Evolutionary conservation across 1,140 invertebrate genomes (phyloP).

Genomic region (Pollicipes pollicipes): DNA sequence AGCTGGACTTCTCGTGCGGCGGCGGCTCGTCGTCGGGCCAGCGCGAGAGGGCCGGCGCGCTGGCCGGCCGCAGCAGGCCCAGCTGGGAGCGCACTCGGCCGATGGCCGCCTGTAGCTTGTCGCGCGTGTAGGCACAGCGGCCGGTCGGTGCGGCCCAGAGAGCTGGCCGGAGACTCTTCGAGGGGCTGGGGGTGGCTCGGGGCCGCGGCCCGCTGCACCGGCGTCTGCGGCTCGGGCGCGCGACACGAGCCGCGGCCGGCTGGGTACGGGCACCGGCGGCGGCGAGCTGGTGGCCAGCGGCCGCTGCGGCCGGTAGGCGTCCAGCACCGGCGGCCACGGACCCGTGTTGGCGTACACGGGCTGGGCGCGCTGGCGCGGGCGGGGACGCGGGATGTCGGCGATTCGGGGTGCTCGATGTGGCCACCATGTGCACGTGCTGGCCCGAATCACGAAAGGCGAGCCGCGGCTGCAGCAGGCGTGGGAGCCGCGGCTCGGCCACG

Average conservation of each 20-base stretch:
- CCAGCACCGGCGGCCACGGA: slow-evolving; percentile 9
- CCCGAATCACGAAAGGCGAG: slow-evolving; percentile 17
- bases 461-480: not conserved
- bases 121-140: slow-evolving; percentile 28
- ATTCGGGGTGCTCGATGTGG: slow-evolving; percentile 16
- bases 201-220: slow-evolving; percentile 27
- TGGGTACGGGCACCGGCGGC: slow-evolving; percentile 15
- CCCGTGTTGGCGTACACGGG: not conserved
- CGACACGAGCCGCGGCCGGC: slow-evolving; percentile 14
- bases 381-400: slow-evolving; percentile 16
- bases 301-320: slow-evolving; percentile 15
- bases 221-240: slow-evolving; percentile 17
- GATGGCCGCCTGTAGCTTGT: slow-evolving; percentile 28
- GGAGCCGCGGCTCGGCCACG: not conserved
- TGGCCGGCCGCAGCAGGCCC: slow-evolving; percentile 11
- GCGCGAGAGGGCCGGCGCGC: slow-evolving; percentile 24
- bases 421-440: slow-evolving; percentile 17
- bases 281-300: slow-evolving; percentile 27
- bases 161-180: not conserved
- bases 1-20: slow-evolving; percentile 61
- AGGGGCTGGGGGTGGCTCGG: no score
- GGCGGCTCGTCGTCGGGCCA: slow-evolving; percentile 42
- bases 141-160: slow-evolving; percentile 14
- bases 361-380: not conserved
- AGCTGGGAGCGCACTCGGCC: slow-evolving; percentile 24